Conservation (phyloP, 2,113 vertebrate genomes). For the Lanius ludovicianus region DNA sequence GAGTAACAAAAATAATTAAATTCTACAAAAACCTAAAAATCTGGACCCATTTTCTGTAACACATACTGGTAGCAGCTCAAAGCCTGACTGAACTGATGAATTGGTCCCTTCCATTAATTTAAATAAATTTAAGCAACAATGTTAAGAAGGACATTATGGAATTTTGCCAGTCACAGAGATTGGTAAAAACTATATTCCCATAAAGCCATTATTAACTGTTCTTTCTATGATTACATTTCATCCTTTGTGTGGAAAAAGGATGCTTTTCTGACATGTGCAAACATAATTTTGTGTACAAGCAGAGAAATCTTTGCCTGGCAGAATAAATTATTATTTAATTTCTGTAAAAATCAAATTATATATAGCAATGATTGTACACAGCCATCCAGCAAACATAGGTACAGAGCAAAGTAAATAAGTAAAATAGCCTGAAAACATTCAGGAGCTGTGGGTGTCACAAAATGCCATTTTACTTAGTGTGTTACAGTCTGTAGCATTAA, state of each 20-base stretch:
- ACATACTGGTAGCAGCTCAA: background rate
- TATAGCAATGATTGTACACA: background rate
- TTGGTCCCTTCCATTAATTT: background rate
- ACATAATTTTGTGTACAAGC: background rate
- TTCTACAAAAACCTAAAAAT: background rate
- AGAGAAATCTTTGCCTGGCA: background rate
- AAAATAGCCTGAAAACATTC: background rate
- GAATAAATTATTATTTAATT: background rate
- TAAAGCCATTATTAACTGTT: background rate
- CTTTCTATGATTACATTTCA: background rate
- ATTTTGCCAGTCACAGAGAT: background rate
- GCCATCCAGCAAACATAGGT: background rate
- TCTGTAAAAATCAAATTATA: background rate
- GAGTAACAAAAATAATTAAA: background rate
- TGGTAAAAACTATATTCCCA: background rate
- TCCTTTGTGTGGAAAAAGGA: background rate
- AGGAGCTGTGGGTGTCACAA: background rate
- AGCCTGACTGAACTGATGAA: background rate
- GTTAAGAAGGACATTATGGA: background rate
- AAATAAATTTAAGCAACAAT: background rate
- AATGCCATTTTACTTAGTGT: background rate
- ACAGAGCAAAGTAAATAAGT: background rate
- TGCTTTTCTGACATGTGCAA: background rate
- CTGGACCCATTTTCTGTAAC: background rate
- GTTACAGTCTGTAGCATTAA: background rate